phyloP scores from a whole-genome alignment of 2,888 invertebrate genomes.

The Ypsolopha sequella region DNA sequence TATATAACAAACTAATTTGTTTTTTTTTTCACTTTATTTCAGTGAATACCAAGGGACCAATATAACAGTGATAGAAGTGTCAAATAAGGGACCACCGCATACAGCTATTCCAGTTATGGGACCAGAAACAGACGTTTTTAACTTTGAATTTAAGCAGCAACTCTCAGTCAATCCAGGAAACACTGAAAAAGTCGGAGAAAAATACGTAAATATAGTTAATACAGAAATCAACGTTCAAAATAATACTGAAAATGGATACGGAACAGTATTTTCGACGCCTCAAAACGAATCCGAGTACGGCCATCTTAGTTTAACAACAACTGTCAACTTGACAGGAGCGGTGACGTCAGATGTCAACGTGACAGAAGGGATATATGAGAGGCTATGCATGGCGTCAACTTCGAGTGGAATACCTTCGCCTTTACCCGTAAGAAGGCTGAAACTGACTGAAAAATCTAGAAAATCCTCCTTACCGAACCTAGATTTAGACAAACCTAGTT shows the following conservation, averaged over 20 bases:
- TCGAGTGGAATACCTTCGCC: slow-evolving; percentile 33
- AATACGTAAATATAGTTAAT: slow-evolving; percentile 53
- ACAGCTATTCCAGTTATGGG: slow-evolving; percentile 54
- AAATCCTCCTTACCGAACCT: slow-evolving; percentile 54
- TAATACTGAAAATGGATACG: slow-evolving; percentile 33
- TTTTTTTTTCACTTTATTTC: slow-evolving; percentile 2
- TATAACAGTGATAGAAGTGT: slow-evolving; percentile 73
- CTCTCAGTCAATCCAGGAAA: slow-evolving; percentile 17
- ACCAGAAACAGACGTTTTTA: slow-evolving; percentile 37
- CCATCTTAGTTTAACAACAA: slow-evolving; percentile 53
- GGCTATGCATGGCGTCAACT: slow-evolving; percentile 52
- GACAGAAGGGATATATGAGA: slow-evolving; percentile 38
- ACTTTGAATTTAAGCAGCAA: slow-evolving; percentile 43
- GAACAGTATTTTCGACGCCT: slow-evolving; percentile 31
- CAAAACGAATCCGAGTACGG: slow-evolving; percentile 43
- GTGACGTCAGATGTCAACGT: slow-evolving; percentile 13
- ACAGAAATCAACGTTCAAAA: slow-evolving; percentile 32
- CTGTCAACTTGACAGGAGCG: slow-evolving; percentile 35
- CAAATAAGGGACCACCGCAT: slow-evolving; percentile 57
- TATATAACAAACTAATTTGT: neutral
- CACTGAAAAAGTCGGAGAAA: slow-evolving; percentile 7
- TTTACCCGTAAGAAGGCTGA: slow-evolving; percentile 29
- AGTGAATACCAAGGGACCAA: slow-evolving; percentile 39
- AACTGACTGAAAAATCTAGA: slow-evolving; percentile 31
- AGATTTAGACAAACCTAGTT: slow-evolving; percentile 18